Evolutionary conservation across 2,888 invertebrate species (phyloP).

Genomic region (Lumbricus terrestris): DNA sequence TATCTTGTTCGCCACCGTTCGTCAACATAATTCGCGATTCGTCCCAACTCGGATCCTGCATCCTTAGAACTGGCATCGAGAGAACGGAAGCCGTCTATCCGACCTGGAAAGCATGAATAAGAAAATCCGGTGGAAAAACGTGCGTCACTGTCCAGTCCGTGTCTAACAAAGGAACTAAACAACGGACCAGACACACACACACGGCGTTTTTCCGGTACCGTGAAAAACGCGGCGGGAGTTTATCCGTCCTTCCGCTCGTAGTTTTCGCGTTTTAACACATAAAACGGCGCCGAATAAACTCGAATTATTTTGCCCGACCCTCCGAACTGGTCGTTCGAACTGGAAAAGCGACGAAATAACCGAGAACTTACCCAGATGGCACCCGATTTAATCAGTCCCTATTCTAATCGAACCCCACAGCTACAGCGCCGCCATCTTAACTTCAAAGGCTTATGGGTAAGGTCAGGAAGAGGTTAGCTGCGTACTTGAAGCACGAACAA

Average conservation of each 20-base stretch:
- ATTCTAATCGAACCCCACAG: not conserved
- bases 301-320: not conserved
- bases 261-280: not conserved
- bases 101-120: not conserved
- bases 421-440: constrained; percentile 13
- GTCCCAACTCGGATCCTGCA: constrained; percentile 9
- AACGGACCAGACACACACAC: not conserved
- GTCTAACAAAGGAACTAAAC: not conserved
- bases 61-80: constrained; percentile 16
- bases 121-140: not conserved
- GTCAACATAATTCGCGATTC: not conserved
- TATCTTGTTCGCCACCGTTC: not conserved
- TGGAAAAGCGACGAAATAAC: not conserved
- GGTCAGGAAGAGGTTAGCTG: constrained; percentile 5
- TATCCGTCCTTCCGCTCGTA: not conserved
- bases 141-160: not conserved
- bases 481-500: not conserved
- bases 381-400: constrained; percentile 14
- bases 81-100: not conserved
- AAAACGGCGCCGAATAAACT: not conserved
- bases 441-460: constrained; percentile 13
- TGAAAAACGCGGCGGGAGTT: not conserved
- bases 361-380: not conserved
- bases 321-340: not conserved
- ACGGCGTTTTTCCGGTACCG: not conserved